Percentiles rank a stretch among this genome's conserved stretches.
Evolutionary conservation across 2,113 vertebrate species (phyloP).

Genomic region (Nerophis ophidion): DNA sequence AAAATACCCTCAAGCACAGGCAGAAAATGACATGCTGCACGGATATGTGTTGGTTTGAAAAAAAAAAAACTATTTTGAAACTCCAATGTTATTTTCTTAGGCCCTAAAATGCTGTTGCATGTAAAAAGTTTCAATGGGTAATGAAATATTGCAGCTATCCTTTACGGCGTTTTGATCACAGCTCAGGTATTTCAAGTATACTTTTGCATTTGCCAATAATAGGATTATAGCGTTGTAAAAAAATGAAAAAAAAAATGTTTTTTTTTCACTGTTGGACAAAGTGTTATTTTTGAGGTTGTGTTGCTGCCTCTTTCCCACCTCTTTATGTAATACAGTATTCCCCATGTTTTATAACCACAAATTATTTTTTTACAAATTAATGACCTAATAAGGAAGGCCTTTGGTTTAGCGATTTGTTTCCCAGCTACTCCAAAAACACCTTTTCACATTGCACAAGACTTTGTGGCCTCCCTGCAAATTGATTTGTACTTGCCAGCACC

Average conservation of each 20-base stretch:
- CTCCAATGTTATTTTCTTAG: no score
- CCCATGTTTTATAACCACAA: constrained; percentile 50
- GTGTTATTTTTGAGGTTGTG: constrained; percentile 18
- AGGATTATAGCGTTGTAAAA: neutral
- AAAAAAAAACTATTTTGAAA: no score
- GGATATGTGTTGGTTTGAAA: no score
- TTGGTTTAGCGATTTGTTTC: constrained; percentile 28
- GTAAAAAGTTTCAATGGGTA: neutral
- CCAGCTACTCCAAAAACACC: constrained; percentile 37
- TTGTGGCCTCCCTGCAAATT: constrained; percentile 29
- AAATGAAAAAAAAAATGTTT: neutral
- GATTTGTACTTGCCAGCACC: constrained; percentile 11
- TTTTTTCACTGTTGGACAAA: constrained; percentile 7
- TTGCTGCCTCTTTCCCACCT: constrained; percentile 19
- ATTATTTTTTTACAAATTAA: constrained; percentile 37
- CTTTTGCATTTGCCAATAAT: neutral
- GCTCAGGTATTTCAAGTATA: neutral
- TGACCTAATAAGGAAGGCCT: constrained; percentile 27
- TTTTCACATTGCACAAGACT: constrained; percentile 40
- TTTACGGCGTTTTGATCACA: neutral
- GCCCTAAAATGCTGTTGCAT: no score
- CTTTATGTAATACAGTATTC: constrained; percentile 50
- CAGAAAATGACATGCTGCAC: no score
- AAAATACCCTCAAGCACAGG: no score
- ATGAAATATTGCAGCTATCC: neutral